Conservation (phyloP, 2,113 vertebrate species). For the Lamprologus speciosus region DNA sequence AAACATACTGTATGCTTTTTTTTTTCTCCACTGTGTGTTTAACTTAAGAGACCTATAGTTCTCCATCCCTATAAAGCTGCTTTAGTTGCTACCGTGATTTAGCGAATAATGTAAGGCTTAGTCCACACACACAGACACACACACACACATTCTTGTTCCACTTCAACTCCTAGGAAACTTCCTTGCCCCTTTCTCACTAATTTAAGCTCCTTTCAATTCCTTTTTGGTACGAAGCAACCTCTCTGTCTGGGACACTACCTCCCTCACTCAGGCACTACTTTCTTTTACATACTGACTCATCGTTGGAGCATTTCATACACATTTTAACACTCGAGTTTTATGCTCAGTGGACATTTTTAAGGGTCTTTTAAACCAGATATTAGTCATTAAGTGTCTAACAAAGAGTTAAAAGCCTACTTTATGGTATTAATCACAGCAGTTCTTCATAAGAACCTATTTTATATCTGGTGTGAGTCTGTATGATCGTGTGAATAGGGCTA, state of each 20-base stretch:
- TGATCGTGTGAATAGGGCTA: slow-evolving; percentile 15
- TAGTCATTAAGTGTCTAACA: not conserved
- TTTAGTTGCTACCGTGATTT: not conserved
- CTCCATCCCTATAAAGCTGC: not conserved
- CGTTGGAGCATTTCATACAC: not conserved
- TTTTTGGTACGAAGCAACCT: not conserved
- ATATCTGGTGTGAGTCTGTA: not conserved
- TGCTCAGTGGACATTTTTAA: slow-evolving; percentile 45
- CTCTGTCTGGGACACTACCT: not conserved
- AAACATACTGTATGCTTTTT: not conserved
- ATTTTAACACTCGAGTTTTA: not conserved
- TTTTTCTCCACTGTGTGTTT: not conserved
- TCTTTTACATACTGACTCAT: not conserved
- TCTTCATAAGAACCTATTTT: not conserved
- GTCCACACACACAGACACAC: not conserved
- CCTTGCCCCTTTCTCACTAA: not conserved
- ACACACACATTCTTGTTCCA: slow-evolving; percentile 7
- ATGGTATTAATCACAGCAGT: not conserved
- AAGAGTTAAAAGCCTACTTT: not conserved
- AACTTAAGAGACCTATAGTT: not conserved
- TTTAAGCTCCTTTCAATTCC: not conserved
- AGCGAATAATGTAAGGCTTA: not conserved
- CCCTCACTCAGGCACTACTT: not conserved
- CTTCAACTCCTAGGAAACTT: slow-evolving; percentile 29
- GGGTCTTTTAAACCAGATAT: not conserved